Evolutionary conservation across 2,797 vertebrate genomes (phyloP), one percentile per base, ranked within the genome.

Genomic region (Eutrigla gurnardus): DNA sequence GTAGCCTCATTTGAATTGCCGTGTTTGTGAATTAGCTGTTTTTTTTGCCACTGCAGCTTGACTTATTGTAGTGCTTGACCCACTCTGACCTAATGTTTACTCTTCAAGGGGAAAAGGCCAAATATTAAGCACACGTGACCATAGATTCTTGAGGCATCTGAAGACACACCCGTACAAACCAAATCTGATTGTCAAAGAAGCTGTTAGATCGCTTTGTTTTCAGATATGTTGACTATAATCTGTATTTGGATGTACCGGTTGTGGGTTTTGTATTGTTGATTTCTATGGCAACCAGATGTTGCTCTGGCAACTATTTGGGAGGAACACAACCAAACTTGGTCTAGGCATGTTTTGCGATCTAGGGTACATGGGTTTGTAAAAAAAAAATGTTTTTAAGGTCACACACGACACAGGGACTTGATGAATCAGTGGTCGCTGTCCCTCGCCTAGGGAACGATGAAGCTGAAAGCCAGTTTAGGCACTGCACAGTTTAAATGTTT

Each of bases 1-100:
- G 49, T 73, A 69, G 86, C 65, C 69, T 75, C 33, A 71, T 85
- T 86, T 80, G 83, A 80, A 78, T 88, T 83, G 89, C 87, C 73
- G 82, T 89, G 82, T 86, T 84, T 84, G 77, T 88, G 69, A 83
- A 86, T 72, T 77, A 66, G 73, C 75, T 49, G 40, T 83, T 89
- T 83, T 86, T 82, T 83, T 86, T 82, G 77, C 82, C 71, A 75
- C 84, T 84, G 78, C 85, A 85, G 86, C 83, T 85, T 84, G 52
- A 85, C 58, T 84, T 71, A 65, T 88, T 58, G 69, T 87, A 69
- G 69, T 80, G 83, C 79, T 81, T 86, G 54, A 68, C 80, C 80
- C 73, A 46, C 53, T 83, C 60, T 78, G 65, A 80, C 72, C 77
- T 75, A 76, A 70, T 78, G 75, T 91, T 66, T 86, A 75, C 70